Base-by-base conservation (phyloP, 2,113 vertebrate species). In the Dicaeum eximium region DNA sequence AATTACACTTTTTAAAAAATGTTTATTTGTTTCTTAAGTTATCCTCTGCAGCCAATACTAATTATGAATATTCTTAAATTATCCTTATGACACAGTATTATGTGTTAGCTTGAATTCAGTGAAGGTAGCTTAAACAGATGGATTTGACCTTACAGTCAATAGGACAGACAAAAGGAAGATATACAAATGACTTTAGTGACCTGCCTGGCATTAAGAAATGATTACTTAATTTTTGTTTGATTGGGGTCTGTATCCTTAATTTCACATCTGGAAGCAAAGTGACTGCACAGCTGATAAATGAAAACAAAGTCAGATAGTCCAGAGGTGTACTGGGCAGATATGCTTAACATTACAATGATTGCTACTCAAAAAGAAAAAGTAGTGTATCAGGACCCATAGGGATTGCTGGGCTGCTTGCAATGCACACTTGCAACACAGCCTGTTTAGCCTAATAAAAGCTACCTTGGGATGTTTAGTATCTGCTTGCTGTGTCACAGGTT, bases 301-400 rank as follows among this genome's bases (percentile, higher is more conserved):
- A 44, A 66, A 80, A 6, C 0, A 3, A 50, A 1, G 25, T 30
- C 13, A 37, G 13, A 7, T 31, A 37, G 4, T 50, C 7, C 28
- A 40, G 53, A 28, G 19, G 3, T 80, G 4, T 24, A 44, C 9
- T 50, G 17, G 38, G 7, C 28, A 71, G 50, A 6, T 64, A 20
- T 24, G 7, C 16, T 44, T 48, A 19, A 37, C 6, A 20, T 75
- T 67, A 13, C 9, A 53, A 5, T 37, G 75, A 38, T 31, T 60
- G 37, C 23, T n/a, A 5, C 9, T 70, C 54, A 69, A 27, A 80
- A 75, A 60, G n/a, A 35, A 75, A 44, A 87, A 15, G 12, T 6
- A n/a, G 9, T 11, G 10, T 44, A 10, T 24, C 40, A 57, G 50
- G 82, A 84, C 53, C 9, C 1, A 3, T 45, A 31, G 12, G 0